Evolutionary conservation across 2,888 invertebrate species (phyloP), one percentile per base, ranked within the genome.

Genomic region (Rhorus exstirpatorius): DNA sequence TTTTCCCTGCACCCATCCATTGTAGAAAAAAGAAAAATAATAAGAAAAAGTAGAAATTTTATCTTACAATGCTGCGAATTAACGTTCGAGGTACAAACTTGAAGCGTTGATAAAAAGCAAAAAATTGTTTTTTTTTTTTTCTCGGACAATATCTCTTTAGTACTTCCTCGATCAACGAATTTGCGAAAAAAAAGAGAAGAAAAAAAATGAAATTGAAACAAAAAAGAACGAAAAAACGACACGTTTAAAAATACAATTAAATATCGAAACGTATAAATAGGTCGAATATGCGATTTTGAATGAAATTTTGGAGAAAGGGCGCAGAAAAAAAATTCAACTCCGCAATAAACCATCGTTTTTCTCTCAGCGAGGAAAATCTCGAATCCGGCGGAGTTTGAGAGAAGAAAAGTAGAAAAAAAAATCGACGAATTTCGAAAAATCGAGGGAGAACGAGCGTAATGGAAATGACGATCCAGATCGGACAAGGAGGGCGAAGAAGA

Each of bases 211-310:
- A 51, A 51, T 35, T 7, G 41, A 58, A 7, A 61, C 19, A 55
- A 31, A 12, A 53, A 51, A 10, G 19, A 17, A 76, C 44, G 17
- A 31, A 31, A 8, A 1, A 41, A 74, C 17, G 70, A 46, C 21
- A 24, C 4, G 1, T 14, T 41, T 44, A n/a, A 79, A 68, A 68
- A 74, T 68, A 51, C 6, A 58, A n/a, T 79, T 67, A 26, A 72
- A 58, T 68, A 60, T 26, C 14, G 72, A 4, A 72, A 67, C 58
- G 72, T 51, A 67, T 53, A 78, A 71, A 79, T 67, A 60, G 17
- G 19, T 72, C 49, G 58, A 58, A 51, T 41, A 41, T 41, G 71
- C 17, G 35, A 61, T 17, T 31, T 70, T 44, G 51, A 44, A 71
- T 75, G 55, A 51, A 26, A 44, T 75, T 58, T 70, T n/a, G n/a